Conservation (phyloP, 1,140 invertebrate species). For the Probaryconus sp. region DNA sequence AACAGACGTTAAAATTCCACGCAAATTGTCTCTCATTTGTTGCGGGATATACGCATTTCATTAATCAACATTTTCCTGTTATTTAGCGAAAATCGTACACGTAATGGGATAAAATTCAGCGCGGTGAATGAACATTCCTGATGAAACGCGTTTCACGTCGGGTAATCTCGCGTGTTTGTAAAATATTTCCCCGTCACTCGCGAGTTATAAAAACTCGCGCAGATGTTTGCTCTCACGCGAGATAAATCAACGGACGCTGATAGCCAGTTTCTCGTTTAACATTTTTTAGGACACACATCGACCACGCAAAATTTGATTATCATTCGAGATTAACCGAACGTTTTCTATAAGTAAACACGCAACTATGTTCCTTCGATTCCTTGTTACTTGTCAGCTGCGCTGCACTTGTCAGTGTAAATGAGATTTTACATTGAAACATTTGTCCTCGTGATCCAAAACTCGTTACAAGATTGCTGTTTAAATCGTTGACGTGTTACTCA, state of each 20-base stretch:
- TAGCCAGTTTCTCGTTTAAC: constrained; percentile 29
- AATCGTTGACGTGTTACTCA: too few relatives aligned
- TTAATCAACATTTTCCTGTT: constrained; percentile 32
- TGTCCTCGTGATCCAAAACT: too few relatives aligned
- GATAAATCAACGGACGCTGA: constrained; percentile 38
- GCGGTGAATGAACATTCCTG: constrained; percentile 42
- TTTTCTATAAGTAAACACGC: constrained; percentile 32
- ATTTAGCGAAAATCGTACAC: constrained; percentile 29
- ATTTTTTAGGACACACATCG: constrained; percentile 26
- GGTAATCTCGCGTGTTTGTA: constrained; percentile 48
- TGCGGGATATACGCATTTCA: constrained; percentile 6
- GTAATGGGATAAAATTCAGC: constrained; percentile 29
- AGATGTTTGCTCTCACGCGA: constrained; percentile 49
- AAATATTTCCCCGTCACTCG: constrained; percentile 46
- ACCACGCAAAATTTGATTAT: constrained; percentile 26
- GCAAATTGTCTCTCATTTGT: too few relatives aligned
- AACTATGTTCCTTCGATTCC: too few relatives aligned
- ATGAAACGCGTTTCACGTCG: constrained; percentile 29
- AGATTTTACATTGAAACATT: too few relatives aligned
- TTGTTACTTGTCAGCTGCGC: too few relatives aligned
- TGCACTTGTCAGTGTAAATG: too few relatives aligned
- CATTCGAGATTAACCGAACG: constrained; percentile 4
- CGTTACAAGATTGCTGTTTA: too few relatives aligned
- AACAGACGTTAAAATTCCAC: too few relatives aligned
- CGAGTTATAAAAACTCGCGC: constrained; percentile 44